These are phyloP conservation scores for Pseudomyrmex flavicornis DNA, from an alignment of 1,140 invertebrate genomes.

Conservation along the genomic window DNA sequence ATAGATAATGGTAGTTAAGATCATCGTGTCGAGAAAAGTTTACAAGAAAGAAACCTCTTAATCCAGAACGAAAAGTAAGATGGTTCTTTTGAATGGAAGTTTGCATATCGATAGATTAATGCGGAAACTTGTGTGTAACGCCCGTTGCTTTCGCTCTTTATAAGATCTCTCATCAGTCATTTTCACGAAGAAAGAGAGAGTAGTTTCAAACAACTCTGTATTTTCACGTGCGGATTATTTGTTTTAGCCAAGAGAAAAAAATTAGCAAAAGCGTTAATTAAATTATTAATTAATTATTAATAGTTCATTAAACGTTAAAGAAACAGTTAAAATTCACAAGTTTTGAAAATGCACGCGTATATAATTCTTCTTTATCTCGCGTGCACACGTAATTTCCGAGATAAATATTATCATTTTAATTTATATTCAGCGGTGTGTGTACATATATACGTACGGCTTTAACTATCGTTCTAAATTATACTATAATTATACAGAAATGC, in stretches of 20 bases:
- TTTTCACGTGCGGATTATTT: slow-evolving; percentile 9
- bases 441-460: neutral
- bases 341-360: neutral
- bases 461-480: slow-evolving; percentile 7
- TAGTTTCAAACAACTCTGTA: neutral
- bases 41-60: slow-evolving; percentile 5
- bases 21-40: slow-evolving; percentile 17
- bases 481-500: neutral
- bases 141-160: neutral
- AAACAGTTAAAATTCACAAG: neutral
- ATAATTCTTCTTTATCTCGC: neutral
- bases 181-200: neutral
- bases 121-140: neutral
- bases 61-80: neutral
- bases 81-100: slow-evolving; percentile 19
- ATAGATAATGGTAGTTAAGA: slow-evolving; percentile 4
- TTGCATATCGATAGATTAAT: slow-evolving; percentile 23
- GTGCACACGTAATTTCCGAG: neutral
- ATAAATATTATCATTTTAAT: neutral
- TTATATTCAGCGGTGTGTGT: slow-evolving; percentile 7
- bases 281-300: neutral
- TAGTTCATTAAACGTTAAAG: neutral
- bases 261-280: neutral
- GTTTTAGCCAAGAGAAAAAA: neutral
- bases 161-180: neutral